Evolutionary conservation across 2,888 invertebrate species (phyloP).

Genomic region (Dynastes hyllus): DNA sequence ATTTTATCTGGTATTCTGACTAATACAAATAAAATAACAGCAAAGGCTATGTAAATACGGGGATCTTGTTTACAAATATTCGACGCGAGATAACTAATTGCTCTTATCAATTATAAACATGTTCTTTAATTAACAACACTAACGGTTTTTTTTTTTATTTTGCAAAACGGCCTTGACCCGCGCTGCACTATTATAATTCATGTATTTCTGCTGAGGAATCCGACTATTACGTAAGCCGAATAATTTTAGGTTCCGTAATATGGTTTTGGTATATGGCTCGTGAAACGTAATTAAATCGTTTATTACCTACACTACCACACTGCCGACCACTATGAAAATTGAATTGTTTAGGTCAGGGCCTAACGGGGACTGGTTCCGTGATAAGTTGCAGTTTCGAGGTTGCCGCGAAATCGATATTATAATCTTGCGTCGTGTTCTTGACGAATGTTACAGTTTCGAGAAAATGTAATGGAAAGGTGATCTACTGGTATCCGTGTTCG

Average conservation of each 20-base stretch:
- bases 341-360: conserved; percentile 36
- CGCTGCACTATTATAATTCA: neutral
- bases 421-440: conserved; percentile 25
- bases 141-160: neutral
- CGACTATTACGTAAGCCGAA: conserved; percentile 24
- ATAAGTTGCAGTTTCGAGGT: conserved; percentile 15
- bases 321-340: conserved; percentile 21
- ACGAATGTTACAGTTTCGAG: conserved; percentile 28
- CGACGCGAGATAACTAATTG: conserved; percentile 15
- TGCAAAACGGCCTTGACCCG: conserved; percentile 23
- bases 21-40: conserved; percentile 11
- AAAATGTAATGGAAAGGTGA: conserved; percentile 21
- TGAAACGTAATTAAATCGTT: conserved; percentile 15
- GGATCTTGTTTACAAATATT: conserved; percentile 18
- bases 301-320: conserved; percentile 3
- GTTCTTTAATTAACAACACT: neutral
- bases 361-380: neutral
- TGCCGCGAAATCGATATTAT: conserved; percentile 27
- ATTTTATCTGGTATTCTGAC: conserved; percentile 11
- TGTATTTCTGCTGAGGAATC: conserved; percentile 1
- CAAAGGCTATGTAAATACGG: conserved; percentile 4
- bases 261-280: conserved; percentile 2
- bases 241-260: conserved; percentile 31
- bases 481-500: conserved; percentile 8
- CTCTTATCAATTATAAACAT: conserved; percentile 11